Conservation (phyloP, 2,888 invertebrate genomes). For the Sericinus montela region DNA sequence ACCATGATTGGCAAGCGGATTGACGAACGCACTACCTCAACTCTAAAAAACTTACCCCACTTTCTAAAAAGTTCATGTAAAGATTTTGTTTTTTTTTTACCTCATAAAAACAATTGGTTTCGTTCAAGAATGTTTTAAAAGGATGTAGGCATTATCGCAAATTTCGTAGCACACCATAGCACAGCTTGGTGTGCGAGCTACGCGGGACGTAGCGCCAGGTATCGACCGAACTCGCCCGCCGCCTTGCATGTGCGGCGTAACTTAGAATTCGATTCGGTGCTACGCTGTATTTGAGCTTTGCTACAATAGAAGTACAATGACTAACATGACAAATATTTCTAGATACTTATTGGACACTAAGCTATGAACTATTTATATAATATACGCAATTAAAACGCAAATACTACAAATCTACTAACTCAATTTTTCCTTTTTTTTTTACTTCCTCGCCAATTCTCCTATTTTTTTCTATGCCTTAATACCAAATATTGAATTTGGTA, state of each 20-base stretch:
- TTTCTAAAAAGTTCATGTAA: no score
- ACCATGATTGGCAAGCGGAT: no score
- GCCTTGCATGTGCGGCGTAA: constrained; percentile 12
- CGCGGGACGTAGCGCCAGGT: constrained; percentile 10
- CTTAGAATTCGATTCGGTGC: constrained; percentile 14
- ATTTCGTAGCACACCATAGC: constrained; percentile 5
- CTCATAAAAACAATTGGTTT: no score
- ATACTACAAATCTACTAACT: constrained; percentile 7
- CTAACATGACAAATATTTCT: constrained; percentile 2
- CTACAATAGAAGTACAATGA: neutral
- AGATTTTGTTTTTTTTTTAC: no score
- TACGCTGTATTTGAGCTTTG: neutral
- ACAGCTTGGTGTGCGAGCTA: neutral
- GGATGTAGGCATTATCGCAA: constrained; percentile 2
- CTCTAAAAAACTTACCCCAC: no score
- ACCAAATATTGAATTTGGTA: no score
- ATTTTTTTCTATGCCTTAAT: no score
- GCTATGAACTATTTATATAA: neutral
- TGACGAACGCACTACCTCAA: no score
- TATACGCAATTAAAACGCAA: constrained; percentile 1
- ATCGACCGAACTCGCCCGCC: constrained; percentile 16
- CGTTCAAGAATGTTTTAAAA: neutral
- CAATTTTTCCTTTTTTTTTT: no score
- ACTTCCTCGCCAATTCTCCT: no score
- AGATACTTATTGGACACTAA: neutral